Conservation (phyloP, 2,888 invertebrate species). For the Sisyra nigra region DNA sequence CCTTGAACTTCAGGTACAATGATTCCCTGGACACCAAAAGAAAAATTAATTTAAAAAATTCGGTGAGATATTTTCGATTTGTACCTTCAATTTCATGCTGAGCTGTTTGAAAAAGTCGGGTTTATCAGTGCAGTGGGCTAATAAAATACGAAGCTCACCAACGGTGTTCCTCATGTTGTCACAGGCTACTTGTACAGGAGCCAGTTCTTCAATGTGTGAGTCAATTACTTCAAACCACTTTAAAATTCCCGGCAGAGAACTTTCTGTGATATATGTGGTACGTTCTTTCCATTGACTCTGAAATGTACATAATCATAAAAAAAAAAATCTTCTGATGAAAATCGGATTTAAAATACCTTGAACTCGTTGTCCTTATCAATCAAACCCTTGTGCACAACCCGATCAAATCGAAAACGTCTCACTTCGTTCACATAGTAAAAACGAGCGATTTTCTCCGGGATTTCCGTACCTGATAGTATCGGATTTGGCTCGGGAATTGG, state of each 20-base stretch:
- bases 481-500: constrained; percentile 60
- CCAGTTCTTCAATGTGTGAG: constrained; percentile 55
- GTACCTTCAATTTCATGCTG: constrained; percentile 67
- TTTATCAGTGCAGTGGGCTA: constrained; percentile 64
- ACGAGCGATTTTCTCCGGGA: constrained; percentile 73
- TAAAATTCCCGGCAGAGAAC: constrained; percentile 76
- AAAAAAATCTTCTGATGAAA: no score
- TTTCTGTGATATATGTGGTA: constrained; percentile 68
- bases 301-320: constrained; percentile 18
- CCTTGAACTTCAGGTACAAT: constrained; percentile 95
- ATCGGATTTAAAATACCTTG: constrained; percentile 42
- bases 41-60: not conserved
- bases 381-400: constrained; percentile 77
- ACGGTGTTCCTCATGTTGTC: constrained; percentile 88
- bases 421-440: constrained; percentile 89
- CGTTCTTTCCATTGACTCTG: constrained; percentile 88
- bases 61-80: no score
- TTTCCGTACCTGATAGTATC: constrained; percentile 34
- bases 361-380: constrained; percentile 92
- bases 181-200: constrained; percentile 74
- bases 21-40: constrained; percentile 41
- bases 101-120: constrained; percentile 75
- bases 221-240: constrained; percentile 85
- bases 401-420: constrained; percentile 75
- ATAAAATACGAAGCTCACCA: constrained; percentile 65